Evolutionary conservation across 2,113 vertebrate genomes (phyloP).

Genomic region (Thinocorus orbignyianus): DNA sequence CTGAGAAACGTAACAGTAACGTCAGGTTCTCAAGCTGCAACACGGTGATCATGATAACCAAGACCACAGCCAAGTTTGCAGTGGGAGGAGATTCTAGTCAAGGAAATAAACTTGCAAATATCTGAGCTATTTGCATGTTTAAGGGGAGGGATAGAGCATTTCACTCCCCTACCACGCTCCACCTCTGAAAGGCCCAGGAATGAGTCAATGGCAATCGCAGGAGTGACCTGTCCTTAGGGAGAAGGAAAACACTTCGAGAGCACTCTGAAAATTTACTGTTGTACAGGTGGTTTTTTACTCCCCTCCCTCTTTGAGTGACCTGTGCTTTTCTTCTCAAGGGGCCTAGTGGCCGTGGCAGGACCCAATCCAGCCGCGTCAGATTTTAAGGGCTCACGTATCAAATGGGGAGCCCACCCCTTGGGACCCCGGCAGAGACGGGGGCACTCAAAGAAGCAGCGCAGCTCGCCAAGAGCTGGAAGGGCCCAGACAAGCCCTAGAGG

Average conservation of each 20-base stretch:
- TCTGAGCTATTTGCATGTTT: neutral
- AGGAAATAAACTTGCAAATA: neutral
- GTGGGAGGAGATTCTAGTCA: neutral
- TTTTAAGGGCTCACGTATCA: neutral
- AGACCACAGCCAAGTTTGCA: neutral
- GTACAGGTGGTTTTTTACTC: neutral
- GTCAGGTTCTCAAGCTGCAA: neutral
- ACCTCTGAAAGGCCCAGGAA: neutral
- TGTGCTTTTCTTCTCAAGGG: neutral
- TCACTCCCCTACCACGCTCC: neutral
- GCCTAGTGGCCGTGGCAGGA: neutral
- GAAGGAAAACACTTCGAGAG: neutral
- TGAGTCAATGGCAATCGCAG: neutral
- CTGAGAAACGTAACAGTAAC: neutral
- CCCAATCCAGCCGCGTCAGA: neutral
- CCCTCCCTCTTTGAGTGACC: neutral
- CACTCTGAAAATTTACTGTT: neutral
- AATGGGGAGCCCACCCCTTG: accelerated
- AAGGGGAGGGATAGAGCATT: neutral
- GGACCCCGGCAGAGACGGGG: neutral
- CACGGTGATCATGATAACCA: accelerated
- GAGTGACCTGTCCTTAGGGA: neutral
- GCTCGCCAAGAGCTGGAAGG: neutral
- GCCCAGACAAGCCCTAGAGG: neutral
- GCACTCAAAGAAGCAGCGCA: neutral